Percentiles rank a stretch among this genome's conserved stretches.
Evolutionary conservation across 2,888 invertebrate genomes (phyloP).

Genomic region (Cheilosia vernalis): DNA sequence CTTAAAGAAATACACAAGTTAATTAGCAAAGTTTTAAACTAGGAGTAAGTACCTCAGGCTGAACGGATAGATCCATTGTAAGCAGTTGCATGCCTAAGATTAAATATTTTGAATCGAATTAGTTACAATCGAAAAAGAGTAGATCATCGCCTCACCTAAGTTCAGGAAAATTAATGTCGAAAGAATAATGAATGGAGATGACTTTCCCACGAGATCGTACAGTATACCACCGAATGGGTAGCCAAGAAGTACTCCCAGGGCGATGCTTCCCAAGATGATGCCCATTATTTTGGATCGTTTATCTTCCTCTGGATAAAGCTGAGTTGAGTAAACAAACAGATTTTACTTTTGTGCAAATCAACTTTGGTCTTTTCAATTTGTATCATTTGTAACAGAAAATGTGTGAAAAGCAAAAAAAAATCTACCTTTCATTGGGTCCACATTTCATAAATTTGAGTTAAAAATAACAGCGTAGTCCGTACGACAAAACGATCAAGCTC

Average conservation of each 20-base stretch:
- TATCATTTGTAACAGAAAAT: no score
- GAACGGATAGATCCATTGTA: constrained; percentile 81
- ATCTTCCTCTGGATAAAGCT: constrained; percentile 83
- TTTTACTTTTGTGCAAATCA: no score
- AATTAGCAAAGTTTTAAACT: background rate
- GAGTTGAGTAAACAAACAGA: background rate
- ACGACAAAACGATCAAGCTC: no score
- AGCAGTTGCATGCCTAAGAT: constrained; percentile 79
- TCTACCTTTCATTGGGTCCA: no score
- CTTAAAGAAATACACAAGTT: constrained; percentile 46
- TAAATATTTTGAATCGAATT: background rate
- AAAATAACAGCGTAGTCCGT: no score
- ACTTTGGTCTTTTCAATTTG: no score
- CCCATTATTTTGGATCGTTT: constrained; percentile 89
- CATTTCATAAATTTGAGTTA: no score
- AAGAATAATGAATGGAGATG: constrained; percentile 89
- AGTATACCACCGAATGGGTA: constrained; percentile 92
- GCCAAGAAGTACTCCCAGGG: constrained; percentile 91
- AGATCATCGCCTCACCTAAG: constrained; percentile 81
- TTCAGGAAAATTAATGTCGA: constrained; percentile 85
- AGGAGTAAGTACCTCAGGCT: constrained; percentile 78
- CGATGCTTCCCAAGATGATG: constrained; percentile 91
- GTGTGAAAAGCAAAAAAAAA: no score
- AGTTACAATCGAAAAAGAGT: background rate
- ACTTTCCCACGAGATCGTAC: constrained; percentile 90